Evolutionary conservation across 1,140 invertebrate species (phyloP).

Genomic region (Chionoecetes opilio): DNA sequence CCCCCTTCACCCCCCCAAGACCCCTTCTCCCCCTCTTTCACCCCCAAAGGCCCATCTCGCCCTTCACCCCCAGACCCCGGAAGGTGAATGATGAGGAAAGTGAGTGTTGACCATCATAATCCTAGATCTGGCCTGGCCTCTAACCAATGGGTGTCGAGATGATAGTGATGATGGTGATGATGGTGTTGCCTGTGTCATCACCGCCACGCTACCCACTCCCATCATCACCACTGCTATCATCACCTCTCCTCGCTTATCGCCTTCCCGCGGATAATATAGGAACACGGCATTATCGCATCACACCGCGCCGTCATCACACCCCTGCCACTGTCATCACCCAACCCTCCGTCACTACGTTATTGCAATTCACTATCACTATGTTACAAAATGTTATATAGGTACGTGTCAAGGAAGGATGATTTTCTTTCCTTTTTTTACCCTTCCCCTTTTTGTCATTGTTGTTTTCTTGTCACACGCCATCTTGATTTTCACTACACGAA

Average conservation of each 20-base stretch:
- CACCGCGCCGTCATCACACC: background rate
- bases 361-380: too few relatives aligned
- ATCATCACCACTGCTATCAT: conserved; percentile 18
- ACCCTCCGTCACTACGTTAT: too few relatives aligned
- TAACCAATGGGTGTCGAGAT: background rate
- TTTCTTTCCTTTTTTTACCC: too few relatives aligned
- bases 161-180: conserved; percentile 29
- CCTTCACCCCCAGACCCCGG: background rate
- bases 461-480: too few relatives aligned
- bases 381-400: too few relatives aligned
- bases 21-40: too few relatives aligned
- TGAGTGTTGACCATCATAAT: background rate
- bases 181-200: background rate
- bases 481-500: too few relatives aligned
- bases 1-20: background rate
- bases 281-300: conserved; percentile 1
- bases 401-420: too few relatives aligned
- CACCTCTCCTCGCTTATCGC: background rate
- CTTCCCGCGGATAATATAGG: background rate
- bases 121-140: background rate
- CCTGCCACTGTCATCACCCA: conserved; percentile 5
- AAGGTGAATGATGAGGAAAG: conserved; percentile 16
- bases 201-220: background rate
- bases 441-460: too few relatives aligned
- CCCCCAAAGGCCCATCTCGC: too few relatives aligned